phyloP scores from a whole-genome alignment of 2,113 vertebrate genomes.

The Fulmarus glacialis region DNA sequence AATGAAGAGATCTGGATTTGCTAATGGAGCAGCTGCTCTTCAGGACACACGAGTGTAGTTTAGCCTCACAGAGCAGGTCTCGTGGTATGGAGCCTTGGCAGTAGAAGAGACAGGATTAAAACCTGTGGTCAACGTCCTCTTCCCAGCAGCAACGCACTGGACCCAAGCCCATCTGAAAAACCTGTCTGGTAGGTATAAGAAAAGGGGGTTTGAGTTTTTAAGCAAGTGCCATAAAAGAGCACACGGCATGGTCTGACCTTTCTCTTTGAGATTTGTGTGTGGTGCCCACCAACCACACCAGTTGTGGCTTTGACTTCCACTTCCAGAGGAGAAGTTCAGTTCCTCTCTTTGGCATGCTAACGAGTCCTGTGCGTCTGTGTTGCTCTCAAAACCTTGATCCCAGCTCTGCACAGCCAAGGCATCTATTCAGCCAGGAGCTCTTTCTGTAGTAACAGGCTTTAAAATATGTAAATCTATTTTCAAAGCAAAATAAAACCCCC shows the following conservation, averaged over 20 bases:
- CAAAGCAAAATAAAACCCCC: neutral
- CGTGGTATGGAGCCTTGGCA: neutral
- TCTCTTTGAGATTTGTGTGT: neutral
- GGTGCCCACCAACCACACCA: neutral
- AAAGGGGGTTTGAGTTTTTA: neutral
- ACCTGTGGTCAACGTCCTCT: neutral
- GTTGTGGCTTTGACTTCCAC: neutral
- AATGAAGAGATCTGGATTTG: neutral
- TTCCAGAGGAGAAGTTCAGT: neutral
- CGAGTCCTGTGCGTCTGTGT: neutral
- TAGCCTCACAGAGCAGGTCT: neutral
- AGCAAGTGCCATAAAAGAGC: neutral
- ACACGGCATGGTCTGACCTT: neutral
- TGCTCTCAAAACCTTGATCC: neutral
- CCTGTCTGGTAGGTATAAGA: neutral
- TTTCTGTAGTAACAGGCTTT: neutral
- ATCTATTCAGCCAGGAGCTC: neutral
- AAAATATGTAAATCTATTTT: conserved; percentile 57
- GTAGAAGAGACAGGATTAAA: neutral
- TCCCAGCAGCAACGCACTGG: neutral
- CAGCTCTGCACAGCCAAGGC: neutral
- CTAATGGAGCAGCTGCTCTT: neutral
- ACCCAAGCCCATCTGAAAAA: neutral
- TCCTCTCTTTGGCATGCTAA: neutral
- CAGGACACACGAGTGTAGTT: neutral